Conservation (phyloP, 2,113 vertebrate genomes). For the Heteronetta atricapilla region DNA sequence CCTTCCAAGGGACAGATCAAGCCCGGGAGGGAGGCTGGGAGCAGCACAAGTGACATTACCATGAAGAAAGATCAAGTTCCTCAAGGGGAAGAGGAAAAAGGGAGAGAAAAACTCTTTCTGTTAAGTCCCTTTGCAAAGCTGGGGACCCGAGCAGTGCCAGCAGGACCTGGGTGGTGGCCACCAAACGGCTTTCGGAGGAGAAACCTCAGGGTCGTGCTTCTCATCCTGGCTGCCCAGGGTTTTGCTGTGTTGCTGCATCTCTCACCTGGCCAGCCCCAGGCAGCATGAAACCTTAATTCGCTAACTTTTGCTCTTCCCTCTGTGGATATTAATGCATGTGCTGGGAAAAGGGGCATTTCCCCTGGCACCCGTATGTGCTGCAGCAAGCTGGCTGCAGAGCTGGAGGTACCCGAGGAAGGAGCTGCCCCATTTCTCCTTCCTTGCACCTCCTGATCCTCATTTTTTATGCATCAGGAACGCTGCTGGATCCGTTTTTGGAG, state of each 20-base stretch:
- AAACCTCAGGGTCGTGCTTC: too few relatives aligned
- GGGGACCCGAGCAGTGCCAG: background rate
- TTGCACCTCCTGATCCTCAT: background rate
- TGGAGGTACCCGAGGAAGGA: background rate
- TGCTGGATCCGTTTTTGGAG: accelerated
- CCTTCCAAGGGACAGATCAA: background rate
- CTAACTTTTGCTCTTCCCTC: background rate
- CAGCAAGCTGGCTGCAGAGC: background rate
- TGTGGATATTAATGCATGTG: accelerated
- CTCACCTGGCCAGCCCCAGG: too few relatives aligned
- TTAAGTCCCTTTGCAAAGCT: accelerated
- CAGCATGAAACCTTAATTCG: background rate
- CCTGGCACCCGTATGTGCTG: background rate
- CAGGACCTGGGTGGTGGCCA: too few relatives aligned
- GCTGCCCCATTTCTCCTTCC: background rate
- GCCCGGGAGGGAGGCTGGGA: background rate
- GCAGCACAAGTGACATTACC: accelerated
- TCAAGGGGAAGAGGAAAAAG: background rate
- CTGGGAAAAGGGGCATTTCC: background rate
- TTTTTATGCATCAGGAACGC: accelerated
- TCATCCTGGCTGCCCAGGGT: too few relatives aligned
- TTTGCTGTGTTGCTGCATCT: too few relatives aligned
- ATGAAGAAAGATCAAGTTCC: background rate
- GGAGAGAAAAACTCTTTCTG: background rate
- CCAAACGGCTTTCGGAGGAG: background rate